Conservation (phyloP, 2,113 vertebrate species). For the Rhabdomys dilectus region DNA sequence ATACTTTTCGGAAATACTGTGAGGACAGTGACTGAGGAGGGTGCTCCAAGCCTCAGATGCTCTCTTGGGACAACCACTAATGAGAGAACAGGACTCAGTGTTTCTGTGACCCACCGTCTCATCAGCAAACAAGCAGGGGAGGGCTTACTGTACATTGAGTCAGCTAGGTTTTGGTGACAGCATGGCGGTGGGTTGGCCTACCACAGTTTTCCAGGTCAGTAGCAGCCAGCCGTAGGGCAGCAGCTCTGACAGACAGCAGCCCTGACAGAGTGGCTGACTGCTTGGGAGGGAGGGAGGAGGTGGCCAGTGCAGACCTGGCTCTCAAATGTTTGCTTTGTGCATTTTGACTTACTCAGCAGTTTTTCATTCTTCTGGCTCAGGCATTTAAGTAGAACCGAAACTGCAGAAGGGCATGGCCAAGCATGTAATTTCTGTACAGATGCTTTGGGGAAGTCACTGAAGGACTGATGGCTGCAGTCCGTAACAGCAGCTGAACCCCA, state of each 20-base stretch:
- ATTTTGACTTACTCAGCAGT: neutral
- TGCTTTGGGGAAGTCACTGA: neutral
- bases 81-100: neutral
- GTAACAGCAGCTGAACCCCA: neutral
- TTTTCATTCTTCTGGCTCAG: neutral
- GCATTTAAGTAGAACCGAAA: constrained; percentile 7
- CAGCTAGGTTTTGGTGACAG: neutral
- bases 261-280: neutral
- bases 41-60: neutral
- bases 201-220: neutral
- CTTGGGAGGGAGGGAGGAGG: neutral
- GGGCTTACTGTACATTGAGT: neutral
- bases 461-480: neutral
- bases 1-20: neutral
- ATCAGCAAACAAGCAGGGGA: neutral
- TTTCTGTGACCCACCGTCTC: no score
- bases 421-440: neutral
- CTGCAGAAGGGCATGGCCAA: neutral
- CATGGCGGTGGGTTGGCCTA: neutral
- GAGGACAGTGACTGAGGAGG: neutral
- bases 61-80: neutral
- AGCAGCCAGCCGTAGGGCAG: neutral
- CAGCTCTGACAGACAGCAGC: neutral
- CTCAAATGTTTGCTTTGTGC: neutral
- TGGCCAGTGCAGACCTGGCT: neutral